Evolutionary conservation across 2,113 vertebrate species (phyloP).

Genomic region (Vulpes lagopus): DNA sequence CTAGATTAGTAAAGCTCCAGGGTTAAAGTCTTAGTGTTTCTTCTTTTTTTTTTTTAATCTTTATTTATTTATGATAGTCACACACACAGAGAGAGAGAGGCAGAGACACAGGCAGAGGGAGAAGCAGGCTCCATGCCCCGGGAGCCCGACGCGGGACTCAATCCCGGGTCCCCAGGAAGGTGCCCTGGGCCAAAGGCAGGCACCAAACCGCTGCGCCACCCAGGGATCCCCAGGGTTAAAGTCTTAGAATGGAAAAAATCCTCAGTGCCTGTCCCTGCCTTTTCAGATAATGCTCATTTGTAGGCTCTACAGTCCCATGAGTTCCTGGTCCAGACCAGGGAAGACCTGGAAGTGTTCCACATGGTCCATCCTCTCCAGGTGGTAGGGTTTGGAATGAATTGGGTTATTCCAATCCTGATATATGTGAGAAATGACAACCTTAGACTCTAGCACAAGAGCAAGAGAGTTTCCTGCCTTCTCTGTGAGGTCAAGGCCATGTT

Average conservation of each 20-base stretch:
- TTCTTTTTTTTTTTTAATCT: too few species aligned
- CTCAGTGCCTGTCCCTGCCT: neutral
- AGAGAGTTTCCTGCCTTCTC: neutral
- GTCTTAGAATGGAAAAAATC: neutral
- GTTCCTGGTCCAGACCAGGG: neutral
- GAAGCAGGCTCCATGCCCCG: too few species aligned
- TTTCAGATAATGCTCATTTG: neutral
- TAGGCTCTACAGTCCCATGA: neutral
- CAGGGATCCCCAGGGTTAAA: neutral
- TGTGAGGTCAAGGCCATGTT: neutral
- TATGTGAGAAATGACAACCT: neutral
- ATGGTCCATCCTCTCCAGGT: neutral
- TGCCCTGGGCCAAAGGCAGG: too few species aligned
- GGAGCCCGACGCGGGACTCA: too few species aligned
- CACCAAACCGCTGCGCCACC: too few species aligned
- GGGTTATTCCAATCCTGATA: neutral
- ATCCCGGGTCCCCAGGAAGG: too few species aligned
- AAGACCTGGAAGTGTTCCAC: neutral
- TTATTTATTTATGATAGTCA: too few species aligned
- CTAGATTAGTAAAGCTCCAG: neutral
- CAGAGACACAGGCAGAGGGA: too few species aligned
- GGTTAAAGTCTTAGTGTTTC: neutral
- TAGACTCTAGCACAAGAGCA: neutral
- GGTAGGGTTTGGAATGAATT: neutral
- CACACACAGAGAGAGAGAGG: too few species aligned